Base-by-base conservation (phyloP, 1,140 invertebrate species). In the Conopomorpha cramerella region DNA sequence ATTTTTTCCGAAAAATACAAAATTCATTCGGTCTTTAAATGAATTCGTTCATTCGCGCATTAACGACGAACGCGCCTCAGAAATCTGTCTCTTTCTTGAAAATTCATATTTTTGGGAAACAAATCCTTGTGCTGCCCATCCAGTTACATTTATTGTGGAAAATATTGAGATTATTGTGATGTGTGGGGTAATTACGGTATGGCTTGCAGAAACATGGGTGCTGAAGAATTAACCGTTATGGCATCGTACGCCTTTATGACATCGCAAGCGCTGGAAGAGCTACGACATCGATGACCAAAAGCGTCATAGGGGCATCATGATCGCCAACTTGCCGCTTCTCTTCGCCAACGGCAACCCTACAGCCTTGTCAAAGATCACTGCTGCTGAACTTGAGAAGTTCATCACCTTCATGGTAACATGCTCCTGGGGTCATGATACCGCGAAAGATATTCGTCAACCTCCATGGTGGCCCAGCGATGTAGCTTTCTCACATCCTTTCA, bases 351-450 rank as follows among this genome's bases (percentile, higher is more conserved):
- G 86, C 37, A 84, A 85, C 64, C 86, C 86, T 27, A 86, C 81
- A 33, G 85, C 84, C 11, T 60, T 88, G 34, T 80, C 84, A 34
- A 82, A 82, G 51, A 86, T 87, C 30, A 79, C 77, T 16, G 58
- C 82, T 49, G 54, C 53, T 17, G 81, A 87, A 49, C 53, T 88
- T 43, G 85, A 87, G 70, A 81, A 80, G 35, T 88, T 88, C 55
- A 84, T 88, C 52, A 82, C 84, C 38, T 88, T 88, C 51, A 86
- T 88, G 84, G 83, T 87, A 33, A 84, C 86, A 53, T 88, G 86
- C 77, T 88, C 86, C 18, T 80, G 84, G 67, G 85, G 85, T 14
- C 81, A 86, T 43, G 78, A 84, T 39, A 80, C 79, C 2, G 76
- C 70, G 16, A 82, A 81, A 40, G 76, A 80, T 34, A 81, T 85